Conservation (phyloP, 1,140 invertebrate species). For the Octopus sinensis region DNA sequence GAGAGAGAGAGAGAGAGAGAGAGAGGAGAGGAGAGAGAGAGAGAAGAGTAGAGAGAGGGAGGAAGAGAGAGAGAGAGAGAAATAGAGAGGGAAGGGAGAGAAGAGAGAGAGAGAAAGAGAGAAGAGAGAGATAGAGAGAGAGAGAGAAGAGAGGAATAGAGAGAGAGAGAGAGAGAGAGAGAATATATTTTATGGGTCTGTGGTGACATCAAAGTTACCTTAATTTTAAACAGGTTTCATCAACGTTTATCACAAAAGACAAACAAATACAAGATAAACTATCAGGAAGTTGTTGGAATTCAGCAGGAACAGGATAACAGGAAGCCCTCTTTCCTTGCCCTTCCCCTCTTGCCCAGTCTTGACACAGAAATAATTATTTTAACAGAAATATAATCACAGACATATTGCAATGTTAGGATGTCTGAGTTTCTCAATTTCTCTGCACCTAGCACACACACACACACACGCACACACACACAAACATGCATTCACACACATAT, state of each 20-base stretch:
- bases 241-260: not conserved
- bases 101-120: not conserved
- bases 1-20: not conserved
- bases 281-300: not conserved
- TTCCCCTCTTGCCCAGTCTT: not conserved
- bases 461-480: not conserved
- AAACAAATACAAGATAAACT: too few species aligned
- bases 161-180: slow-evolving; percentile 10
- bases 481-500: not conserved
- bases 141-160: not conserved
- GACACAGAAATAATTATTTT: too few species aligned
- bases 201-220: not conserved
- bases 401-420: not conserved
- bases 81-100: not conserved
- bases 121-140: not conserved
- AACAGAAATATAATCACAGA: not conserved
- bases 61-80: not conserved
- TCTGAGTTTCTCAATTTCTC: not conserved
- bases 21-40: not conserved
- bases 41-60: not conserved
- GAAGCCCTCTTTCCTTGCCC: not conserved
- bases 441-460: not conserved
- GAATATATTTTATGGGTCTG: not conserved
- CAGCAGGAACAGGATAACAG: not conserved
- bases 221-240: not conserved